Conservation (phyloP, 2,888 invertebrate genomes). For the Epinotia brunnichana region DNA sequence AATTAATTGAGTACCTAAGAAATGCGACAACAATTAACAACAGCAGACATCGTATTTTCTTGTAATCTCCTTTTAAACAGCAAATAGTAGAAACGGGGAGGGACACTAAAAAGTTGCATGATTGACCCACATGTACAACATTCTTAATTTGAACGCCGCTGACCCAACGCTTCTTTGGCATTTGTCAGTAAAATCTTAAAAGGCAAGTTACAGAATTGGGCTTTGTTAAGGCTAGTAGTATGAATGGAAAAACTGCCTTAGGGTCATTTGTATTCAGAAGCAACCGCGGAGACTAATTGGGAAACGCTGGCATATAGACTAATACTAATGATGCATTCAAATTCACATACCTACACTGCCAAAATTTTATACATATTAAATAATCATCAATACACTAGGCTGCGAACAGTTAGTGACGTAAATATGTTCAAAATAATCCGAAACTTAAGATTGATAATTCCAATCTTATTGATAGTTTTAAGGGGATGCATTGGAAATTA, state of each 20-base stretch:
- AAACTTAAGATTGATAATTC: slow-evolving; percentile 6
- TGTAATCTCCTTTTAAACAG: too few species aligned
- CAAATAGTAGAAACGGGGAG: too few species aligned
- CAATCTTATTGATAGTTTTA: not conserved
- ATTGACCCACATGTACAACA: too few species aligned
- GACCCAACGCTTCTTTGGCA: not conserved
- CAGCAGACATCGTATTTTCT: too few species aligned
- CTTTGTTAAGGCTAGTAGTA: not conserved
- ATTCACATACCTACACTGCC: not conserved
- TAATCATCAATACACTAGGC: not conserved
- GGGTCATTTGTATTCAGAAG: not conserved
- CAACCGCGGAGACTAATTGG: not conserved
- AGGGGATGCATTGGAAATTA: too few species aligned
- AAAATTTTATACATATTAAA: not conserved
- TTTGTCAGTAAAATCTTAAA: not conserved
- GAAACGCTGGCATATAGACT: not conserved
- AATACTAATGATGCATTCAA: not conserved
- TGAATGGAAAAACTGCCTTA: not conserved
- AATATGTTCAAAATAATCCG: not conserved
- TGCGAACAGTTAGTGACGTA: not conserved
- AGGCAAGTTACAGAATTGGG: slow-evolving; percentile 1
- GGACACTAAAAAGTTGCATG: too few species aligned
- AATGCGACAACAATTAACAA: too few species aligned
- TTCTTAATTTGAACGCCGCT: not conserved
- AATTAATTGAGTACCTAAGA: too few species aligned